Evolutionary conservation across 1,140 invertebrate genomes (phyloP).

Genomic region (Aphaenogaster floridana): DNA sequence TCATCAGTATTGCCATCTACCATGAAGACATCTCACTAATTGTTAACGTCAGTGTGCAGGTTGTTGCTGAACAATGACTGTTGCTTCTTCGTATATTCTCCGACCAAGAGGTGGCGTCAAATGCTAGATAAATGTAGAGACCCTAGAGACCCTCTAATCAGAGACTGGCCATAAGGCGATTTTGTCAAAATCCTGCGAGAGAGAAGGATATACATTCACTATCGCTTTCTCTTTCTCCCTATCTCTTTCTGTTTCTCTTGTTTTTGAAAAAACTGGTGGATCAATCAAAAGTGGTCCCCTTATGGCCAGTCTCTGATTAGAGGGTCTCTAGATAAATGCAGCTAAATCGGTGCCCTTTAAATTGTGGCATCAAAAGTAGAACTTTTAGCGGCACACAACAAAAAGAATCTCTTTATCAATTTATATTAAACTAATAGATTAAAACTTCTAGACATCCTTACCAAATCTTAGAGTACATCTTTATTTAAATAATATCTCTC

Average conservation of each 20-base stretch:
- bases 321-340: neutral
- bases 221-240: no score
- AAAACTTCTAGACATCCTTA: neutral
- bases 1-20: conserved; percentile 42
- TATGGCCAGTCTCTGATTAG: no score
- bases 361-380: neutral
- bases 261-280: no score
- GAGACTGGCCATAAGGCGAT: no score
- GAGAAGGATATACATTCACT: no score
- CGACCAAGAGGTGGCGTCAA: conserved; percentile 37
- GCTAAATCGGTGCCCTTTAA: neutral
- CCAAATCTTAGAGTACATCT: neutral
- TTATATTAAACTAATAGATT: neutral
- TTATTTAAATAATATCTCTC: no score
- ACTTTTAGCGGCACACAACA: neutral
- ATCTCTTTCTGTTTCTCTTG: no score
- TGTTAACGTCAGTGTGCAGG: neutral
- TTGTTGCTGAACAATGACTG: neutral
- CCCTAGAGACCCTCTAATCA: no score
- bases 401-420: neutral
- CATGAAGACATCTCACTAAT: conserved; percentile 18
- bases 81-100: conserved; percentile 6
- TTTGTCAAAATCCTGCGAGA: no score
- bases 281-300: no score
- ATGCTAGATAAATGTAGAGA: neutral